Conservation (phyloP, 2,888 invertebrate species). For the Drosophila mimica region DNA sequence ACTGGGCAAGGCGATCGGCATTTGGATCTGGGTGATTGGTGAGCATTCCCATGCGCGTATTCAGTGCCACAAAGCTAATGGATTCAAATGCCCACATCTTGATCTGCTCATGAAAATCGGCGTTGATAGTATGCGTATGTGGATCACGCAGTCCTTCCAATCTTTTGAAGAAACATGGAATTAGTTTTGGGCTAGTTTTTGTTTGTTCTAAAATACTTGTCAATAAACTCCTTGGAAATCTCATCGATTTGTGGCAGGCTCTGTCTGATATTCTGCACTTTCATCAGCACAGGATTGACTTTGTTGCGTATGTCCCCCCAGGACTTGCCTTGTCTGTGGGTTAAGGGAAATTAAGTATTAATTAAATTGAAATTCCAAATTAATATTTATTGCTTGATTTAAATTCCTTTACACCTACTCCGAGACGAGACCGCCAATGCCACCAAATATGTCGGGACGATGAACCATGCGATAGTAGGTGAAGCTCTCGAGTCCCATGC, state of each 20-base stretch:
- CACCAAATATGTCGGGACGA: conserved; percentile 84
- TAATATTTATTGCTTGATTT: no score
- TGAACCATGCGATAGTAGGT: conserved; percentile 84
- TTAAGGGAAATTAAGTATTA: neutral
- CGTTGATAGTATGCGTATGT: conserved; percentile 56
- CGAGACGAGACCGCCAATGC: conserved; percentile 77
- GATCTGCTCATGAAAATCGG: conserved; percentile 86
- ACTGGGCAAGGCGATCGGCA: conserved; percentile 62
- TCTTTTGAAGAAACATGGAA: conserved; percentile 45
- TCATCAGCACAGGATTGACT: conserved; percentile 83
- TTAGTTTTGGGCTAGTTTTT: neutral
- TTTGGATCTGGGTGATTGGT: conserved; percentile 64
- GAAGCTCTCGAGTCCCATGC: conserved; percentile 84
- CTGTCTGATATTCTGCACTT: conserved; percentile 76
- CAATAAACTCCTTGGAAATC: conserved; percentile 78
- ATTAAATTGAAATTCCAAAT: neutral
- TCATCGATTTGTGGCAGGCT: conserved; percentile 74
- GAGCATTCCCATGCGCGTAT: conserved; percentile 79
- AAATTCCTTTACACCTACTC: conserved; percentile 61
- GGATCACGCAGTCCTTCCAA: conserved; percentile 67
- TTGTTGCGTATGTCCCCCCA: conserved; percentile 89
- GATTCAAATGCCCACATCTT: conserved; percentile 88
- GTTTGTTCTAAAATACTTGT: conserved; percentile 53
- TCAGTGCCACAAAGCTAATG: conserved; percentile 83
- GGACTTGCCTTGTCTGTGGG: conserved; percentile 87